Conservation (phyloP, 2,113 vertebrate genomes). For the Poicephalus gulielmi region DNA sequence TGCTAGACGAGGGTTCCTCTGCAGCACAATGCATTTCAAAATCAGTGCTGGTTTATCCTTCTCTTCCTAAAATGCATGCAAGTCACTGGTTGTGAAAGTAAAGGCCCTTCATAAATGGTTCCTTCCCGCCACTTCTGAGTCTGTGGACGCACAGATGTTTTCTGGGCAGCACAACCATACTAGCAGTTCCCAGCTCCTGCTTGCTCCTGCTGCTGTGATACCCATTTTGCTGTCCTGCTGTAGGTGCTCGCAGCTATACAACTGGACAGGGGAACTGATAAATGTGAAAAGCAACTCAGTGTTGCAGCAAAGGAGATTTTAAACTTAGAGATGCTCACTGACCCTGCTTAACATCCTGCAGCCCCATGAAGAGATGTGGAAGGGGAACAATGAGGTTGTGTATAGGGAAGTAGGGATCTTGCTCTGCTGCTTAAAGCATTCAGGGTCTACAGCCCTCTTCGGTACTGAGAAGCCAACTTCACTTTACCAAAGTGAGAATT, state of each 20-base stretch:
- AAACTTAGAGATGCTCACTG: neutral
- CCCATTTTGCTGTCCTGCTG: fast-evolving
- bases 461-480: neutral
- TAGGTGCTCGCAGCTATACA: neutral
- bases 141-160: neutral
- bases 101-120: neutral
- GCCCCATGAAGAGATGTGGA: neutral
- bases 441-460: neutral
- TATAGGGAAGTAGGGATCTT: neutral
- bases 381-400: neutral
- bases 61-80: neutral
- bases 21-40: neutral
- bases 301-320: neutral
- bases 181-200: neutral
- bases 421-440: neutral
- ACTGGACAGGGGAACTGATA: neutral
- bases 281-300: neutral
- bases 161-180: neutral
- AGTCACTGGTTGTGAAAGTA: neutral
- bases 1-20: neutral
- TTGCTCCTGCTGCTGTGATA: neutral
- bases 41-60: neutral
- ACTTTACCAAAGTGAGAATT: neutral
- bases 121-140: neutral
- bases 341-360: neutral